Conservation (phyloP, 1,140 invertebrate species). For the Bathynomus jamesi region DNA sequence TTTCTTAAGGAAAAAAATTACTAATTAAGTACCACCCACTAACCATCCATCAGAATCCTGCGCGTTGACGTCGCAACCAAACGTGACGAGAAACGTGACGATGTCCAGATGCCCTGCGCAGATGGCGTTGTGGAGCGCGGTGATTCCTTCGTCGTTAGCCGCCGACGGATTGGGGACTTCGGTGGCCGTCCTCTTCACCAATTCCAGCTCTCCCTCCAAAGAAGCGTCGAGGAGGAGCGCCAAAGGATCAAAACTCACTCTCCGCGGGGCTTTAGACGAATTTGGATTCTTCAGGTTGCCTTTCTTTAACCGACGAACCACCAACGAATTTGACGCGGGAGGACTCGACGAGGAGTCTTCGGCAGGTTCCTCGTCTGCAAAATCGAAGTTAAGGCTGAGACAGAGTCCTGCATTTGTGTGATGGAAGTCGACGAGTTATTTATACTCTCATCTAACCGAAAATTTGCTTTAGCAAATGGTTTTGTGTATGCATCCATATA, state of each 20-base stretch:
- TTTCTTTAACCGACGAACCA: constrained; percentile 49
- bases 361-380: not conserved
- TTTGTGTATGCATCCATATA: no score
- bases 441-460: no score
- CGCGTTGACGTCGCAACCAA: constrained; percentile 97
- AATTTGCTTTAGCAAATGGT: no score
- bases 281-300: constrained; percentile 56
- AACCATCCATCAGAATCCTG: constrained; percentile 96
- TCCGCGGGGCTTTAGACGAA: constrained; percentile 43
- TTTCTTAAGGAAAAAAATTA: no score
- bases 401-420: no score
- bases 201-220: constrained; percentile 92
- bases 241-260: constrained; percentile 95
- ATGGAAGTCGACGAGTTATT: no score
- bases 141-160: constrained; percentile 95
- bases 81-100: constrained; percentile 94
- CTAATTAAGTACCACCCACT: constrained; percentile 33
- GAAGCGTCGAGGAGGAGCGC: constrained; percentile 93
- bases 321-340: not conserved
- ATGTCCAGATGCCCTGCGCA: constrained; percentile 98
- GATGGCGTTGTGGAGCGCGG: constrained; percentile 97
- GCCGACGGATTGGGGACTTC: constrained; percentile 88
- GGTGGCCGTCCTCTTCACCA: constrained; percentile 88
- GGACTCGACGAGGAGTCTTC: not conserved
- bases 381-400: no score